Percentiles rank a stretch among this genome's conserved stretches.
These are phyloP conservation scores for Dolichotis patagonum DNA, from an alignment of 2,113 vertebrate species.

Conservation along the genomic window DNA sequence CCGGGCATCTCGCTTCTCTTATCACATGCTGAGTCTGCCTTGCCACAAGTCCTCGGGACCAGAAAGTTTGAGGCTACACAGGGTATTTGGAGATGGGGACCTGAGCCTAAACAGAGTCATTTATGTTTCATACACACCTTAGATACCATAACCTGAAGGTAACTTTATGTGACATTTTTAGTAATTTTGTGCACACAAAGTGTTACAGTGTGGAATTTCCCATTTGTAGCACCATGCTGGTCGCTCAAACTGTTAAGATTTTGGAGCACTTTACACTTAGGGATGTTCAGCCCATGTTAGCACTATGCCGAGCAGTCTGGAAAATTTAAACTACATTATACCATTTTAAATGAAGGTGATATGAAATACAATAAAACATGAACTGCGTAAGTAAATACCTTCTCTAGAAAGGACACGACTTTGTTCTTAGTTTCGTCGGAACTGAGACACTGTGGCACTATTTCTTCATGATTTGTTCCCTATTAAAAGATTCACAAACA, in stretches of 20 bases:
- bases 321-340: background rate
- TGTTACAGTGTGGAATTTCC: background rate
- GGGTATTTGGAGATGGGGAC: background rate
- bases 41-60: background rate
- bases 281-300: background rate
- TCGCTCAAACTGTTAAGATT: background rate
- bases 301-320: background rate
- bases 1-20: background rate
- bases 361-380: background rate
- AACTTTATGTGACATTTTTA: background rate
- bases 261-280: background rate
- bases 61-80: background rate
- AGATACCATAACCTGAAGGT: background rate
- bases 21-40: background rate
- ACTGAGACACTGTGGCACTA: conserved; percentile 92
- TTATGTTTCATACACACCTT: background rate
- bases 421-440: conserved; percentile 91
- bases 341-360: background rate
- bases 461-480: conserved; percentile 94
- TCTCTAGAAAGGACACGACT: conserved; percentile 94
- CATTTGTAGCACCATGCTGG: background rate
- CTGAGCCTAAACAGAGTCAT: background rate
- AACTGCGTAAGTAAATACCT: conserved; percentile 86
- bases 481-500: conserved; percentile 76
- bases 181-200: background rate